phyloP scores from a whole-genome alignment of 2,888 invertebrate genomes.

The Spisula solida region DNA sequence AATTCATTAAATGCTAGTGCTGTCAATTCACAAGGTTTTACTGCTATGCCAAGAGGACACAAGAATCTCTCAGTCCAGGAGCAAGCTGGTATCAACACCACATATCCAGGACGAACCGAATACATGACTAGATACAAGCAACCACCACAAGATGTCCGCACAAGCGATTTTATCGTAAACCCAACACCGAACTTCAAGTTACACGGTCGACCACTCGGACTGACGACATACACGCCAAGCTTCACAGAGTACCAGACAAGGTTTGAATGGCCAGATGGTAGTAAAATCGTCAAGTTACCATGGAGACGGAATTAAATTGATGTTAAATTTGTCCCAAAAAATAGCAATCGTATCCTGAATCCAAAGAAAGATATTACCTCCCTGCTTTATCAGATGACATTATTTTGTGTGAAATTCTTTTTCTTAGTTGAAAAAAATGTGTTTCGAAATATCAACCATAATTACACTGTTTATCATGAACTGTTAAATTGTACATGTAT shows the following conservation, averaged over 20 bases:
- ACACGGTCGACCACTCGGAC: constrained; percentile 84
- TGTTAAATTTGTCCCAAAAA: not conserved
- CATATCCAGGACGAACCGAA: constrained; percentile 86
- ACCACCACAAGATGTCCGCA: constrained; percentile 77
- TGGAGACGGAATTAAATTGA: constrained; percentile 80
- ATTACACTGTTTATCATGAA: not conserved
- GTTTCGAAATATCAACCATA: not conserved
- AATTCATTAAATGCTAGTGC: constrained; percentile 76
- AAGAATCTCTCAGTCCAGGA: constrained; percentile 84
- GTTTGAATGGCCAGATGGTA: constrained; percentile 86
- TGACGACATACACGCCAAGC: constrained; percentile 72
- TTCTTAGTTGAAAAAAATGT: not conserved
- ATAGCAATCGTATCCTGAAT: not conserved
- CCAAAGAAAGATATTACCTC: constrained; percentile 18
- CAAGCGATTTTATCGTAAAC: constrained; percentile 85
- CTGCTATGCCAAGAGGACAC: constrained; percentile 64
- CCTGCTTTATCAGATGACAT: not conserved
- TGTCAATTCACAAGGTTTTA: constrained; percentile 52
- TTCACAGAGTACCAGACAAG: constrained; percentile 86
- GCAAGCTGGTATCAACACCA: constrained; percentile 86
- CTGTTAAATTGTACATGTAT: not conserved
- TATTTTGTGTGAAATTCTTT: not conserved
- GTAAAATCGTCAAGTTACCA: constrained; percentile 83
- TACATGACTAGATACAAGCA: constrained; percentile 84
- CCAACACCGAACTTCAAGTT: constrained; percentile 85